Evolutionary conservation across 2,113 vertebrate species (phyloP).

Genomic region (Microcebus ravelobensis): DNA sequence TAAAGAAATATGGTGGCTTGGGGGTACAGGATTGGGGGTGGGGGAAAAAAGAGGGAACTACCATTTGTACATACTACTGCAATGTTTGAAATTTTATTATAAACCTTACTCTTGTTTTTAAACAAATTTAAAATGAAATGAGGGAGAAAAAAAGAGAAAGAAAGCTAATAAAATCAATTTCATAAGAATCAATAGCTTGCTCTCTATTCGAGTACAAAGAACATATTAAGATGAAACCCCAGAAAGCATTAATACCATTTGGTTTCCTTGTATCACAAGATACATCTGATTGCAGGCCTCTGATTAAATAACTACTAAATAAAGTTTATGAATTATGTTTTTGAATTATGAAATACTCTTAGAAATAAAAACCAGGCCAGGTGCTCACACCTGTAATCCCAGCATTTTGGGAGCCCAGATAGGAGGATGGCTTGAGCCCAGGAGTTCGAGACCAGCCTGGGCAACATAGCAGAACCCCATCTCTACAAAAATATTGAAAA

Average conservation of each 20-base stretch:
- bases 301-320: not conserved
- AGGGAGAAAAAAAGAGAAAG: not conserved
- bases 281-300: not conserved
- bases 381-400: not conserved
- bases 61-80: not conserved
- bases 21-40: not conserved
- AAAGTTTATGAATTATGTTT: not conserved
- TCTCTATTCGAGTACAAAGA: not conserved
- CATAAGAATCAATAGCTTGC: not conserved
- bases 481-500: not conserved
- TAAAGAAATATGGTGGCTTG: not conserved
- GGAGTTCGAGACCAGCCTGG: not conserved
- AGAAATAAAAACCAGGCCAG: not conserved
- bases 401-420: not conserved
- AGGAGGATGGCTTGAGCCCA: not conserved
- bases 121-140: conserved; percentile 1
- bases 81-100: not conserved
- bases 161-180: not conserved
- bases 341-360: not conserved
- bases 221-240: not conserved
- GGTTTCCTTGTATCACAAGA: not conserved
- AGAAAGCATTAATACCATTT: not conserved
- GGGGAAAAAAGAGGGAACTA: not conserved
- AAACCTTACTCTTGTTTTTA: not conserved
- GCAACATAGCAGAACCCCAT: not conserved